Evolutionary conservation across 2,797 vertebrate species (phyloP), one percentile per base, ranked within the genome.

Genomic region (Sciurus vulgaris): DNA sequence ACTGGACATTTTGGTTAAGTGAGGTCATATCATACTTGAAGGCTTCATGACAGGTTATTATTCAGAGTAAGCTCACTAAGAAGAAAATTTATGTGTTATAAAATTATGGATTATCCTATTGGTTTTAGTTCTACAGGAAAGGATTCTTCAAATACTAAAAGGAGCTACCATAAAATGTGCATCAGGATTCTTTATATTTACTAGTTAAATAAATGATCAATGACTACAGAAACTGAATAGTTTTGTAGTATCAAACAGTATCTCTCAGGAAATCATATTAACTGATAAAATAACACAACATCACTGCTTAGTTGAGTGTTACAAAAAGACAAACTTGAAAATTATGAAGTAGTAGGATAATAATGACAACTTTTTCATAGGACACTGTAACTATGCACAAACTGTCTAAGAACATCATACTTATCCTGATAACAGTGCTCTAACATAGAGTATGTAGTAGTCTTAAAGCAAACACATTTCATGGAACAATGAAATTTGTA

Each of bases 91-190:
- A 44, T 30, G 11, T 38, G 35, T 20, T 86, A 1, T 67, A 92
- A 94, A 93, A 74, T 44, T 82, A 17, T 89, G 17, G 59, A 33
- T 24, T 51, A 44, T n/a, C 30, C 30, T 44, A 11, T 38, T 85
- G 13, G 44, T n/a, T 86, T 77, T 20, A 63, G 44, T 91, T 89
- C 13, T 89, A 65, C 30, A 51, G 18, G 7, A 91, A 20, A n/a
- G 15, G 28, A 82, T 44, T 96, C 6, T n/a, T 67, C 76, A 89
- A 76, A 84, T 72, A 51, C 72, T 91, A 91, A 86, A 44, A 94
- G 44, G 24, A 86, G 8, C 47, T 79, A 56, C 41, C 3, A 18
- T 51, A 83, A 89, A 88, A 91, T 4, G n/a, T 86, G 0, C 35
- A 79, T 38, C 22, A 76, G 14, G 78, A 15, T 7, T 76, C 20